phyloP scores from a whole-genome alignment of 2,888 invertebrate species.

The Brenthis ino region DNA sequence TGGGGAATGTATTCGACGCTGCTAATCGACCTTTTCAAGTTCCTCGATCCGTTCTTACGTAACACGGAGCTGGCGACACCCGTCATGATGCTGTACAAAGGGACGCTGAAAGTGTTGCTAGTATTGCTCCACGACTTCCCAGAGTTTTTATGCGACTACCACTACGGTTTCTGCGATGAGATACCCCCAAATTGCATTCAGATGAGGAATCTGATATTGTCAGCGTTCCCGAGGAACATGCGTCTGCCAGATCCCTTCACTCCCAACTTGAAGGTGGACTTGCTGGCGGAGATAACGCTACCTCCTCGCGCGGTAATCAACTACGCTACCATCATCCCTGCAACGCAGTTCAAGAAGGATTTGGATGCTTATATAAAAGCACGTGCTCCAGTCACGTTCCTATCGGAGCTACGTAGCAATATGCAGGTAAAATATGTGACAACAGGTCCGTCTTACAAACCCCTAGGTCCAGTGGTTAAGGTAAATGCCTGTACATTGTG shows the following conservation, averaged over 20 bases:
- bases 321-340: constrained; percentile 92
- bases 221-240: constrained; percentile 99
- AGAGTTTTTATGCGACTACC: constrained; percentile 99
- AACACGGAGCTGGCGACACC: constrained; percentile 98
- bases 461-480: too few relatives aligned
- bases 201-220: constrained; percentile 98
- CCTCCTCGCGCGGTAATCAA: constrained; percentile 95
- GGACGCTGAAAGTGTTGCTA: constrained; percentile 95
- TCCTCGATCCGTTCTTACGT: constrained; percentile 97
- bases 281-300: constrained; percentile 93
- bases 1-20: constrained; percentile 99
- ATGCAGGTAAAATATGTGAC: constrained; percentile 84
- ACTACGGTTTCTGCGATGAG: constrained; percentile 99
- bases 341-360: constrained; percentile 95
- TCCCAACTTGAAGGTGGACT: constrained; percentile 96
- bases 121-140: constrained; percentile 99
- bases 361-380: constrained; percentile 98
- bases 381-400: constrained; percentile 96
- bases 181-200: constrained; percentile 99
- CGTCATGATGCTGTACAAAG: constrained; percentile 96
- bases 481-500: too few relatives aligned
- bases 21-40: constrained; percentile 97
- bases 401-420: constrained; percentile 95
- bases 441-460: too few relatives aligned
- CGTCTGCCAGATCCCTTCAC: constrained; percentile 99